Conservation (phyloP, 2,888 invertebrate species). For the Zaprionus bogoriensis region DNA sequence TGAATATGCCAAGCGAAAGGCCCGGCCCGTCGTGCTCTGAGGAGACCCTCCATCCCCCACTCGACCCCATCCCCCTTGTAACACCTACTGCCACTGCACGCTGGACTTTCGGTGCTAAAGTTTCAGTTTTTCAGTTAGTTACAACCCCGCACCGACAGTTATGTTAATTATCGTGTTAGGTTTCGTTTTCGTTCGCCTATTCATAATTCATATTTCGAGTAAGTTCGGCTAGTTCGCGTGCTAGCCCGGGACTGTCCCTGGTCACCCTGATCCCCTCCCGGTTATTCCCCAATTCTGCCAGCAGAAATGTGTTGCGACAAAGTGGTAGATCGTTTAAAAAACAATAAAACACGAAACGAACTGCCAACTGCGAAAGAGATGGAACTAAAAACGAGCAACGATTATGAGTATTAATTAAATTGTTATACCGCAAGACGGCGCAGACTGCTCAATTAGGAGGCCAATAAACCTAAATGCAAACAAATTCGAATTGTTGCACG, state of each 20-base stretch:
- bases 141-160: conserved; percentile 45
- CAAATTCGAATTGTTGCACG: conserved; percentile 29
- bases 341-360: conserved; percentile 71
- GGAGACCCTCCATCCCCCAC: neutral
- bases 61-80: conserved; percentile 33
- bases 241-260: no score
- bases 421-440: conserved; percentile 63
- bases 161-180: conserved; percentile 66
- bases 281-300: neutral
- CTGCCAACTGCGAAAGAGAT: conserved; percentile 1
- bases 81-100: conserved; percentile 54
- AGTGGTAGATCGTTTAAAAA: conserved; percentile 79
- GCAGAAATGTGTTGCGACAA: conserved; percentile 59
- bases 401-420: conserved; percentile 68
- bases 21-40: conserved; percentile 11
- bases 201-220: conserved; percentile 72
- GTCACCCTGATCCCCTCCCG: no score
- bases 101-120: conserved; percentile 48
- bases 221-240: conserved; percentile 62
- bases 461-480: conserved; percentile 59
- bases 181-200: conserved; percentile 56
- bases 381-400: conserved; percentile 29
- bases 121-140: conserved; percentile 34
- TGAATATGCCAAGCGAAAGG: conserved; percentile 66
- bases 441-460: conserved; percentile 56